Evolutionary conservation across 2,888 invertebrate species (phyloP).

Genomic region (Callosobruchus maculatus): DNA sequence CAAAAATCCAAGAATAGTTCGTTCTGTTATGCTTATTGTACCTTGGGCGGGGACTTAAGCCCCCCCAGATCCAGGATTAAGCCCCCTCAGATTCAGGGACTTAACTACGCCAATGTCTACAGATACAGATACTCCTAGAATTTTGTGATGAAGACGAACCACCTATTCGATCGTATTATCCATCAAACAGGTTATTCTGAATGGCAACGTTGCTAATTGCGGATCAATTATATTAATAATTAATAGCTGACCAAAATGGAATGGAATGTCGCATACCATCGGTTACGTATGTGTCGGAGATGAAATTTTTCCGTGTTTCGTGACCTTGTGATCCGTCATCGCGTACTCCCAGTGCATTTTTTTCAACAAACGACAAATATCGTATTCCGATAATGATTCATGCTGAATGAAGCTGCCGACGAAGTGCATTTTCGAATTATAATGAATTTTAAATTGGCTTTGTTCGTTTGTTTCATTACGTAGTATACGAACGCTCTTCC

Average conservation of each 20-base stretch:
- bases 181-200: background rate
- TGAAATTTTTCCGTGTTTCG: background rate
- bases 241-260: background rate
- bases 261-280: background rate
- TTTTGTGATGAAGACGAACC: no score
- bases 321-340: background rate
- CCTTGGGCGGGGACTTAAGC: no score
- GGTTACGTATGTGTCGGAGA: background rate
- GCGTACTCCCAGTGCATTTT: background rate
- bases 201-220: background rate
- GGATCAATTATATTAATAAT: background rate
- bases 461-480: background rate
- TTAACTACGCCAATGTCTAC: no score
- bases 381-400: background rate
- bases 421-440: background rate
- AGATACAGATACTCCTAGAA: no score
- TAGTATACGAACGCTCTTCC: background rate
- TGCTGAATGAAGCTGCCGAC: background rate
- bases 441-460: background rate
- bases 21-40: no score
- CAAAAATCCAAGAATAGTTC: no score
- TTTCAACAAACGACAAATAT: background rate
- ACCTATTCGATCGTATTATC: background rate
- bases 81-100: no score
- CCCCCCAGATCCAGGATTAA: no score